A percentile compares a stretch with the other conserved stretches of the same genome.
Conservation (phyloP, 1,140 invertebrate species). For the Drosophila serrata region DNA sequence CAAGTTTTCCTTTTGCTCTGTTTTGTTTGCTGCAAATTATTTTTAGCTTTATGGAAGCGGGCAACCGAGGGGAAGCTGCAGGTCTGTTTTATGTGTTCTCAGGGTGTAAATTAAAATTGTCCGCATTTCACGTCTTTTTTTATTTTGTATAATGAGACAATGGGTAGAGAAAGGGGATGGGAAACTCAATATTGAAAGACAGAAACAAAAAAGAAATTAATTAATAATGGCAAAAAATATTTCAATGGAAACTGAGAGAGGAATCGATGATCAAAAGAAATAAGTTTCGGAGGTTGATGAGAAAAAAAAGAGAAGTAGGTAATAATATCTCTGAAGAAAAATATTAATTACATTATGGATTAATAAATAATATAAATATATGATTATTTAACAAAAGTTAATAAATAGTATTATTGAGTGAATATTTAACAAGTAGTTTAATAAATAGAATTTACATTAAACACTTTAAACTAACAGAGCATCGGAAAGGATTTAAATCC, state of each 20-base stretch:
- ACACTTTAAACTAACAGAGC: neutral
- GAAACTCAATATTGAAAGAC: constrained; percentile 46
- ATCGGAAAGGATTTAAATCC: neutral
- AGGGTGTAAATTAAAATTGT: constrained; percentile 58
- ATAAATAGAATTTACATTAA: too few relatives aligned
- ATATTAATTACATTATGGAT: neutral
- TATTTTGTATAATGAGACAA: constrained; percentile 32
- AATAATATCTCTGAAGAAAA: neutral
- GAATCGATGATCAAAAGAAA: constrained; percentile 34
- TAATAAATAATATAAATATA: neutral
- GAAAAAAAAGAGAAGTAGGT: constrained; percentile 4
- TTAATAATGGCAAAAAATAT: constrained; percentile 52
- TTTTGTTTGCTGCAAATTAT: constrained; percentile 73
- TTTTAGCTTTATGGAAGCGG: constrained; percentile 42
- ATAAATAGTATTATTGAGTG: neutral
- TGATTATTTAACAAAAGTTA: neutral
- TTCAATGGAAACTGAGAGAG: constrained; percentile 18
- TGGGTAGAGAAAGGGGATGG: neutral
- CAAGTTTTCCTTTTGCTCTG: constrained; percentile 67
- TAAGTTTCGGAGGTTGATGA: neutral
- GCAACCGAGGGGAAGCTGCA: neutral
- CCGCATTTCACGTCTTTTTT: constrained; percentile 16
- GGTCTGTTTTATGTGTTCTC: constrained; percentile 27
- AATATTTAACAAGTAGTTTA: too few relatives aligned
- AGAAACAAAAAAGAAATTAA: constrained; percentile 54